A percentile compares a stretch with the other conserved stretches of the same genome.
These are phyloP conservation scores for Ranitomeya variabilis DNA, from an alignment of 2,113 vertebrate genomes.

Conservation along the genomic window DNA sequence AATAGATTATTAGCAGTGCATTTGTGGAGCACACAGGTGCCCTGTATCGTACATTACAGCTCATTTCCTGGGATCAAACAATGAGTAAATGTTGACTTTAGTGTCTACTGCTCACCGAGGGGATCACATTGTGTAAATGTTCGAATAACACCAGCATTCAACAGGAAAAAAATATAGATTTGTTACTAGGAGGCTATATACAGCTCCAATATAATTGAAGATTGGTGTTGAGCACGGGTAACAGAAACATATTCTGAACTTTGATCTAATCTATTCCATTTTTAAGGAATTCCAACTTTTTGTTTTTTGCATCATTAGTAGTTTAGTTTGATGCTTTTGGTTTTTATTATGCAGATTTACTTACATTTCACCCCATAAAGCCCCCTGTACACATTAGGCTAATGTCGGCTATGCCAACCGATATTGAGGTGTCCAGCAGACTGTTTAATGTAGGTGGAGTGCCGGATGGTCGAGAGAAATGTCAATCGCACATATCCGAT, in stretches of 20 bases:
- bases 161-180: slow-evolving; percentile 26
- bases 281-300: neutral
- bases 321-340: neutral
- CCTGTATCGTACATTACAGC: slow-evolving; percentile 11
- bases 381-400: neutral
- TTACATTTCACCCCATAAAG: no score
- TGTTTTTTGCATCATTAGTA: neutral
- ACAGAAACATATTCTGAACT: neutral
- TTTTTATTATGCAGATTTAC: neutral
- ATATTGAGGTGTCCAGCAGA: no score
- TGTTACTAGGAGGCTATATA: neutral
- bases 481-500: no score
- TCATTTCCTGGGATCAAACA: slow-evolving; percentile 40
- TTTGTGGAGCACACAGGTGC: neutral
- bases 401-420: no score
- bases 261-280: neutral
- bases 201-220: neutral
- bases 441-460: no score
- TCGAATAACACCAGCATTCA: neutral
- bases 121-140: slow-evolving; percentile 28
- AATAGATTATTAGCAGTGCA: neutral
- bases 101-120: slow-evolving; percentile 19
- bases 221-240: neutral
- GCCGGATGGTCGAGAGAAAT: no score
- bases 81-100: slow-evolving; percentile 27